These are phyloP conservation scores for Pollenia griseotomentosa DNA, from an alignment of 2,888 invertebrate species.

Conservation along the genomic window DNA sequence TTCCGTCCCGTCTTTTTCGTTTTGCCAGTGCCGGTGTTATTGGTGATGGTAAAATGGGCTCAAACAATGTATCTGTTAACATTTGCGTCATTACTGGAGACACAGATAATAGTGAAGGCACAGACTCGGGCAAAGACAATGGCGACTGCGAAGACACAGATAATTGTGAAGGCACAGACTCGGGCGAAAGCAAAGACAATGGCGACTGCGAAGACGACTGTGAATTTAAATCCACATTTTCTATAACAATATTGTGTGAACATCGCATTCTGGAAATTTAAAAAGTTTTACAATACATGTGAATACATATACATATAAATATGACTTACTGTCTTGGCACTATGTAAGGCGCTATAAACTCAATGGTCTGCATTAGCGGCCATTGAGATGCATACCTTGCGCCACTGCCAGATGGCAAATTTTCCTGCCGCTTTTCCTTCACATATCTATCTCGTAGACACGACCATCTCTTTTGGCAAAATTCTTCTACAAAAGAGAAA, in stretches of 20 bases:
- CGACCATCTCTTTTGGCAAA: background rate
- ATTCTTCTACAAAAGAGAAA: background rate
- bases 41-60: background rate
- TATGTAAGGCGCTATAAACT: constrained; percentile 8
- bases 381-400: background rate
- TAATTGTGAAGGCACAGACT: background rate
- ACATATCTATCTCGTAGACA: constrained; percentile 21
- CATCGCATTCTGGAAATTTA: background rate
- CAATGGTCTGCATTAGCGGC: background rate
- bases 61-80: background rate
- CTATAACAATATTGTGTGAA: background rate
- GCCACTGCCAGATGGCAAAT: constrained; percentile 15
- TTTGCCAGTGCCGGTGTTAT: background rate
- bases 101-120: too few relatives aligned
- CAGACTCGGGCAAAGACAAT: too few relatives aligned
- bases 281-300: background rate
- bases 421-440: constrained; percentile 5
- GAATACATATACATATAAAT: background rate
- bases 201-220: background rate
- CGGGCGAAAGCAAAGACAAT: background rate
- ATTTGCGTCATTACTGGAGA: background rate
- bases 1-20: background rate
- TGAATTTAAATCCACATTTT: background rate
- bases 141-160: too few relatives aligned
- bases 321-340: background rate